Evolutionary conservation across 2,888 invertebrate species (phyloP).

Genomic region (Crepidodera aurea): DNA sequence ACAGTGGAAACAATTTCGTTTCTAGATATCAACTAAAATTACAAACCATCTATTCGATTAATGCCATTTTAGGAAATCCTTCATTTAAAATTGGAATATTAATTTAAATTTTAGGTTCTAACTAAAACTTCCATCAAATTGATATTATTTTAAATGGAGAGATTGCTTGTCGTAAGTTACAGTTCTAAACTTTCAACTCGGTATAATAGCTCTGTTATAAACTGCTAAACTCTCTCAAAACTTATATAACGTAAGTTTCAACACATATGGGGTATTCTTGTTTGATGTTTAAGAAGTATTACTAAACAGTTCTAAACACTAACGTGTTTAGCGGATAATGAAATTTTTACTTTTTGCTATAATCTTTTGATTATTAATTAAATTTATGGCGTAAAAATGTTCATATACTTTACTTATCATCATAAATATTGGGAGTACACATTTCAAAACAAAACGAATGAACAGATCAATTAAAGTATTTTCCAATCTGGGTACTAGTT

Average conservation of each 20-base stretch:
- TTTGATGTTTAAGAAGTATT: not conserved
- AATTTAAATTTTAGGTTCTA: not conserved
- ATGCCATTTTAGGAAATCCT: not conserved
- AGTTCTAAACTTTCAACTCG: constrained; percentile 13
- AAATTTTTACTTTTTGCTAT: not conserved
- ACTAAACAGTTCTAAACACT: not conserved
- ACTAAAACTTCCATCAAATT: constrained; percentile 7
- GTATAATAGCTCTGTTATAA: constrained; percentile 8
- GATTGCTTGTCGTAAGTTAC: constrained; percentile 13
- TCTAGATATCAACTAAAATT: too few species aligned
- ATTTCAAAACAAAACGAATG: too few species aligned
- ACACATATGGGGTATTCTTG: constrained; percentile 2
- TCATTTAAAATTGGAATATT: not conserved
- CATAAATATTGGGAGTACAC: too few species aligned
- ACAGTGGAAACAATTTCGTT: too few species aligned
- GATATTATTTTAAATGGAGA: constrained; percentile 10
- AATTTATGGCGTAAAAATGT: too few species aligned
- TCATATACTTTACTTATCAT: too few species aligned
- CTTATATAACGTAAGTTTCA: constrained; percentile 10
- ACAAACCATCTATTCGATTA: too few species aligned
- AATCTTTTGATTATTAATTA: too few species aligned
- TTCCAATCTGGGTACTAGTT: too few species aligned
- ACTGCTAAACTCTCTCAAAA: constrained; percentile 6
- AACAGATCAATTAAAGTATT: too few species aligned
- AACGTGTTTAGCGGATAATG: not conserved